Percentiles rank a stretch among this genome's conserved stretches.
phyloP scores from a whole-genome alignment of 92 coral and sea anemone genomes.

The Pocillopora meandrina region DNA sequence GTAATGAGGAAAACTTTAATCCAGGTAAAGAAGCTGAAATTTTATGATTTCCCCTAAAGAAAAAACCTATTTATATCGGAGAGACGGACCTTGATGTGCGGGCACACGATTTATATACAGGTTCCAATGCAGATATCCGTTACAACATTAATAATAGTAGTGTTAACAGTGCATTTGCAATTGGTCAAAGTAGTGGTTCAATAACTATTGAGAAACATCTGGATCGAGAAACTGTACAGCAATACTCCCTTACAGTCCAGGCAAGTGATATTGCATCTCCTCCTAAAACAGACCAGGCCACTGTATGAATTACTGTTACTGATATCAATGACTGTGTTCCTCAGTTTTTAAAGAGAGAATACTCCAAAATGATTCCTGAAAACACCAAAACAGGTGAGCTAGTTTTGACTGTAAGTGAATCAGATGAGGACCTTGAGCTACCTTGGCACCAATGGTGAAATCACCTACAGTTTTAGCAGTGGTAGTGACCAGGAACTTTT shows the following conservation, averaged over 20 bases:
- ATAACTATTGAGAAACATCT: slow-evolving; percentile 68
- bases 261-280: slow-evolving; percentile 89
- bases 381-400: slow-evolving; percentile 45
- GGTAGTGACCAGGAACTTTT: slow-evolving; percentile 88
- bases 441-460: slow-evolving; percentile 67
- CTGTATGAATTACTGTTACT: slow-evolving; percentile 76
- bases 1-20: no score
- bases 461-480: slow-evolving; percentile 68
- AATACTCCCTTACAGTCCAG: slow-evolving; percentile 69
- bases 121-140: slow-evolving; percentile 65
- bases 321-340: slow-evolving; percentile 95
- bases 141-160: slow-evolving; percentile 70
- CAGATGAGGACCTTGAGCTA: slow-evolving; percentile 92
- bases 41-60: no score
- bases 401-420: slow-evolving; percentile 67
- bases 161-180: slow-evolving; percentile 65
- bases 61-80: slow-evolving; percentile 59
- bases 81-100: slow-evolving; percentile 85
- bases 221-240: slow-evolving; percentile 78
- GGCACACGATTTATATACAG: slow-evolving; percentile 78
- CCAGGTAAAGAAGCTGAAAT: no score
- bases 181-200: slow-evolving; percentile 66
- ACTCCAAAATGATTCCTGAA: slow-evolving; percentile 60
- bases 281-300: slow-evolving; percentile 69
- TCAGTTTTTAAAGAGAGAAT: slow-evolving; percentile 62